Percentiles rank a stretch among this genome's conserved stretches.
These are phyloP conservation scores for Drosophila pachea DNA, from an alignment of 1,140 invertebrate species.

Conservation along the genomic window DNA sequence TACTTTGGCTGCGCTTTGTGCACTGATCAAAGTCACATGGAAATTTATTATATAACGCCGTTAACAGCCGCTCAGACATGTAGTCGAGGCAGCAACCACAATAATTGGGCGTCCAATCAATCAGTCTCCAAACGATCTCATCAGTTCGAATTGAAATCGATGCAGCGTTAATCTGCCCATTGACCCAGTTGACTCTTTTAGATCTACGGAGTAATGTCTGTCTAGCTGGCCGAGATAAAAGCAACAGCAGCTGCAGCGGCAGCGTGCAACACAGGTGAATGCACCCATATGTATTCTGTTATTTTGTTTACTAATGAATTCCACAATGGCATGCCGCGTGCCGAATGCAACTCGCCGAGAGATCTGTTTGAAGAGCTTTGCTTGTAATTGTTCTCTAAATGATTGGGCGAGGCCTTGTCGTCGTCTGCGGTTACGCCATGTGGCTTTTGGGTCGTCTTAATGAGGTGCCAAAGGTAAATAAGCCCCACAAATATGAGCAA, in stretches of 20 bases:
- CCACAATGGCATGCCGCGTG: slow-evolving; percentile 54
- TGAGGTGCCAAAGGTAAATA: slow-evolving; percentile 71
- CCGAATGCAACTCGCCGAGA: slow-evolving; percentile 37
- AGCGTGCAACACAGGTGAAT: slow-evolving; percentile 56
- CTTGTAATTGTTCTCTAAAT: slow-evolving; percentile 71
- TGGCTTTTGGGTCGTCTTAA: slow-evolving; percentile 67
- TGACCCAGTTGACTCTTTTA: slow-evolving; percentile 60
- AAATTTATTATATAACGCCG: slow-evolving; percentile 70
- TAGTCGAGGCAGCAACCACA: slow-evolving; percentile 23
- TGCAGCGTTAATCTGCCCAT: slow-evolving; percentile 68
- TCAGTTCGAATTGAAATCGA: slow-evolving; percentile 53
- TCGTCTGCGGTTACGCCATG: slow-evolving; percentile 58
- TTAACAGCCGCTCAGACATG: slow-evolving; percentile 20
- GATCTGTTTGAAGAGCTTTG: slow-evolving; percentile 55
- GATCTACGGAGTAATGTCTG: slow-evolving; percentile 15
- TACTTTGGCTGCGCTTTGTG: slow-evolving; percentile 47
- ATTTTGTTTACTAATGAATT: slow-evolving; percentile 75
- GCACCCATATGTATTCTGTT: slow-evolving; percentile 47
- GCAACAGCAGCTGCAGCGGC: slow-evolving; percentile 9
- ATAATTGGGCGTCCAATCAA: slow-evolving; percentile 67
- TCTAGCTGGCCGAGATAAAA: slow-evolving; percentile 5
- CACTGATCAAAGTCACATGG: slow-evolving; percentile 68
- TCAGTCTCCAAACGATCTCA: slow-evolving; percentile 55
- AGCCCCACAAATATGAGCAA: slow-evolving; percentile 38
- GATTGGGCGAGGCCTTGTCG: slow-evolving; percentile 65